Evolutionary conservation across 2,888 invertebrate species (phyloP).

Genomic region (Troides oblongomaculatus): DNA sequence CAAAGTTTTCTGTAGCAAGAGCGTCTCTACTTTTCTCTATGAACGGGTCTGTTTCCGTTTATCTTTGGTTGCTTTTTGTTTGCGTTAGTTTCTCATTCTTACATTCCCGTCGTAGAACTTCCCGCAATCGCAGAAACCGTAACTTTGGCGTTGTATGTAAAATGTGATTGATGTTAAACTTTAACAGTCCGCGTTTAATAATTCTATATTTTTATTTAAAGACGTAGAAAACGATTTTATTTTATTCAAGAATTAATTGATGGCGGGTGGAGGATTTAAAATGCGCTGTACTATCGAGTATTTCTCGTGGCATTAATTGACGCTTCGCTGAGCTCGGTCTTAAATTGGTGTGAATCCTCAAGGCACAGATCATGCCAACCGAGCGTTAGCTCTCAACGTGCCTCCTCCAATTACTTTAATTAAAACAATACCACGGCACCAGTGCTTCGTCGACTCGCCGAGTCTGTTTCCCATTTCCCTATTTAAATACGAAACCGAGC

Average conservation of each 20-base stretch:
- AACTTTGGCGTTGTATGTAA: constrained; percentile 27
- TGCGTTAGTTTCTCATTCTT: constrained; percentile 65
- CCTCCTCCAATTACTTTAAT: constrained; percentile 80
- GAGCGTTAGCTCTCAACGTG: constrained; percentile 72
- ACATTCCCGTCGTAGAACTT: constrained; percentile 61
- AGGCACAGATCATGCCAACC: constrained; percentile 76
- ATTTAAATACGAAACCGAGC: constrained; percentile 80
- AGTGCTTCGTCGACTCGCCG: constrained; percentile 75
- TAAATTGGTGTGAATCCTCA: constrained; percentile 79
- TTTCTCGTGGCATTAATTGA: constrained; percentile 68
- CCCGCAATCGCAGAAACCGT: constrained; percentile 51
- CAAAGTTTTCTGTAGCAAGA: constrained; percentile 67
- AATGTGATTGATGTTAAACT: not conserved
- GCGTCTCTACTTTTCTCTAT: constrained; percentile 70
- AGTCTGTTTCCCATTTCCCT: constrained; percentile 78
- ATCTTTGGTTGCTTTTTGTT: constrained; percentile 70
- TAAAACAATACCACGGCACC: constrained; percentile 78
- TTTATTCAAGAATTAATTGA: constrained; percentile 9
- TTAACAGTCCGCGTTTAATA: not conserved
- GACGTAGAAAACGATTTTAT: not conserved
- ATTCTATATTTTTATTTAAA: not conserved
- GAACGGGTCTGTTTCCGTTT: constrained; percentile 74
- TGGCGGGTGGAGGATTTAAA: constrained; percentile 36
- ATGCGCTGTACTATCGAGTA: constrained; percentile 49
- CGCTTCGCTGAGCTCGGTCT: constrained; percentile 66